These are phyloP conservation scores for Leptatherina wallacei DNA, from an alignment of 2,797 vertebrate species.

Conservation along the genomic window DNA sequence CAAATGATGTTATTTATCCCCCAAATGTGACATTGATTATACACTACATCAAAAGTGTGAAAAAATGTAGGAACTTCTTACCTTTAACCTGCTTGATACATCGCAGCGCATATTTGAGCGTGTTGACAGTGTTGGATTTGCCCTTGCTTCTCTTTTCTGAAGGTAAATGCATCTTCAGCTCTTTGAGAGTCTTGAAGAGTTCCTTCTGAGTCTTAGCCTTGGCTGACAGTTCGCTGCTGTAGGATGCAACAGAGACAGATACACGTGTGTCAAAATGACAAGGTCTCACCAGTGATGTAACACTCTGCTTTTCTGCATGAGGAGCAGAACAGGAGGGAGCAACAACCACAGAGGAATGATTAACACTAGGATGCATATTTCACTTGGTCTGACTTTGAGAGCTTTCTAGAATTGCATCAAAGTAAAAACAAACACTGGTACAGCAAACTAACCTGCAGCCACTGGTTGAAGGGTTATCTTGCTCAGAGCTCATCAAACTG, in stretches of 20 bases:
- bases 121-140: constrained; percentile 89
- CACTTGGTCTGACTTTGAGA: not conserved
- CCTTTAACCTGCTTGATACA: constrained; percentile 97
- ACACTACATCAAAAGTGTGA: not conserved
- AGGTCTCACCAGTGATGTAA: constrained; percentile 32
- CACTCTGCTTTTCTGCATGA: constrained; percentile 8
- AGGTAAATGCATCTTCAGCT: constrained; percentile 91
- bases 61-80: constrained; percentile 60
- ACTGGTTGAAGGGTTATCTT: constrained; percentile 89
- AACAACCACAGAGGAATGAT: not conserved
- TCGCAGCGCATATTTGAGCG: constrained; percentile 91
- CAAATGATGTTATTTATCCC: not conserved
- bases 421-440: not conserved
- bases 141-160: constrained; percentile 90
- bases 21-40: not conserved
- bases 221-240: constrained; percentile 91
- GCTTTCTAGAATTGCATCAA: not conserved
- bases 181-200: constrained; percentile 90
- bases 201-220: constrained; percentile 93
- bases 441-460: constrained; percentile 87
- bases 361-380: not conserved
- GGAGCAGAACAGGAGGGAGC: not conserved
- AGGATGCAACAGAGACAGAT: constrained; percentile 57
- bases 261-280: constrained; percentile 53
- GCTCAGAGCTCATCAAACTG: constrained; percentile 89